Base-by-base conservation (phyloP, 2,888 invertebrate species). In the Acronicta psi region DNA sequence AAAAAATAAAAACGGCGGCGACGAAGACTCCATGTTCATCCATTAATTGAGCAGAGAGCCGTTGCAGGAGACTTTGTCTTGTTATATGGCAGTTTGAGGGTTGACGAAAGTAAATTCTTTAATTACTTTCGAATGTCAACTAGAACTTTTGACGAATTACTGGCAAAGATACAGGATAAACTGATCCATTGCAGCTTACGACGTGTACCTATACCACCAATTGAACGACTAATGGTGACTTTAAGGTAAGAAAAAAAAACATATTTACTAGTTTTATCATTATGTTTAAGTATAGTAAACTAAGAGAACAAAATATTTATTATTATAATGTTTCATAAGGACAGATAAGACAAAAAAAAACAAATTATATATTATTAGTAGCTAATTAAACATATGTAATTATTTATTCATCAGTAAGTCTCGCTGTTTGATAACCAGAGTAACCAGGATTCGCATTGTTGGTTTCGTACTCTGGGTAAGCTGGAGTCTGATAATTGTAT, bases 101-200 rank as follows among this genome's bases (percentile, higher is more conserved):
- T n/a, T n/a, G n/a, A n/a, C n/a, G n/a, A n/a, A n/a, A n/a, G n/a
- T n/a, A n/a, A n/a, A n/a, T n/a, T n/a, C n/a, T n/a, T n/a, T n/a
- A n/a, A n/a, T n/a, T n/a, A n/a, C n/a, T n/a, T n/a, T n/a, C n/a
- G n/a, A n/a, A n/a, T n/a, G n/a, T n/a, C n/a, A n/a, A n/a, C n/a
- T n/a, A n/a, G n/a, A n/a, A n/a, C n/a, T n/a, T n/a, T n/a, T n/a
- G n/a, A n/a, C n/a, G n/a, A n/a, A n/a, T n/a, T n/a, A n/a, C n/a
- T n/a, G n/a, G n/a, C n/a, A n/a, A n/a, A n/a, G n/a, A n/a, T n/a
- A n/a, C n/a, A n/a, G n/a, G n/a, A n/a, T n/a, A 75, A 69, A 71
- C 67, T 76, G 65, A 61, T 72, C 58, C 67, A 59, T 75, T 79
- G 74, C 71, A 76, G 75, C 69, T 75, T 65, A 68, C 63, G 71